Evolutionary conservation across 64 coral and sea anemone genomes (phyloP), one percentile per base, ranked within the genome.

Genomic region (Porites lutea): DNA sequence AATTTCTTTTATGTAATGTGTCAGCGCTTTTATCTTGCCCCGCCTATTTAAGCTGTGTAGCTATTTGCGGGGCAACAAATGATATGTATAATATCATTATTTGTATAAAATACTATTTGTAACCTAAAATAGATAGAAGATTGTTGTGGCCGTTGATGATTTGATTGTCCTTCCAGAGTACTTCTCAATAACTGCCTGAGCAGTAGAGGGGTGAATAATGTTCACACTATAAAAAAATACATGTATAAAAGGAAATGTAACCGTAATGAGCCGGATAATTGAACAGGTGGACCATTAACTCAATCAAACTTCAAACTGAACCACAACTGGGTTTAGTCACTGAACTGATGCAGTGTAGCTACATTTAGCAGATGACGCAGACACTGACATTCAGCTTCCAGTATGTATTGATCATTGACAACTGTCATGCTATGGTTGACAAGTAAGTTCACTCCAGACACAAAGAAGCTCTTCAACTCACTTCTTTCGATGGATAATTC

Each of bases 381-480:
- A 77, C 87, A 89, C 14, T 76, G 57, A 77, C 87, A 89, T 89
- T 89, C 87, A 89, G 87, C 87, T 89, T 77, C 72, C 87, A 89
- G 71, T 89, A 89, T 77, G 72, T 89, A 89, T 47, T 89, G 87
- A 89, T 78, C 87, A 89, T 89, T 89, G n/a, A 89, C 87, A 77
- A 89, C 87, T 77, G 87, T 89, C 72, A 77, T n/a, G 37, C 87
- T 89, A 18, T 89, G 87, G 87, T 77, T 89, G 51, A 89, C 72
- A 61, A 89, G 87, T 37, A 89, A 89, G 87, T 89, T 89, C 87
- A 89, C 87, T 89, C 87, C 87, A 89, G 87, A 58, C 87, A 89
- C 58, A 89, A 89, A 89, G 87, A 89, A 89, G 68, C 87, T 89
- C 87, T 89, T 89, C 87, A 89, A 16, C 87, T 89, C 72, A 77